These are phyloP conservation scores for Portevinia maculata DNA, from an alignment of 2,888 invertebrate species.

Conservation along the genomic window DNA sequence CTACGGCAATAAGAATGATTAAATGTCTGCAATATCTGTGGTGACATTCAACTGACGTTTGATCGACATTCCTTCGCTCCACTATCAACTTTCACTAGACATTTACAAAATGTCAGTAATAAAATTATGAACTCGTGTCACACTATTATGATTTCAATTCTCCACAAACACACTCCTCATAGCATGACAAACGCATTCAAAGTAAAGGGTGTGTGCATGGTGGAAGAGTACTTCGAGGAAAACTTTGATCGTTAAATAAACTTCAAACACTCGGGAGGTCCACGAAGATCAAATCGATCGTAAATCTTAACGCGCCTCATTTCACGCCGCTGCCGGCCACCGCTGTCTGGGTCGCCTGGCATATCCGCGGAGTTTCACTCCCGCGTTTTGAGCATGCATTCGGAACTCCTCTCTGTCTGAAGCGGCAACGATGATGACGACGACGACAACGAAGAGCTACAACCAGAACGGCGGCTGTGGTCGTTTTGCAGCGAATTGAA, in stretches of 20 bases:
- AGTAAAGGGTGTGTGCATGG: conserved; percentile 43
- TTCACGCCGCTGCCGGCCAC: conserved; percentile 43
- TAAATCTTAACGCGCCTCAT: conserved; percentile 68
- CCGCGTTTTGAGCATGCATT: conserved; percentile 67
- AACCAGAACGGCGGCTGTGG: conserved; percentile 8
- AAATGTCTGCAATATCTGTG: too few relatives aligned
- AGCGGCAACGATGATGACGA: conserved; percentile 60
- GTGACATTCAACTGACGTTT: too few relatives aligned
- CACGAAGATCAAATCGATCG: conserved; percentile 73
- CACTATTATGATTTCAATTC: conserved; percentile 28
- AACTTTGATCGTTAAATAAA: conserved; percentile 64
- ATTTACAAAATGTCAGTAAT: conserved; percentile 20
- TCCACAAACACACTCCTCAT: not conserved
- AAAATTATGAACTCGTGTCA: conserved; percentile 53
- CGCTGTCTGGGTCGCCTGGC: conserved; percentile 10
- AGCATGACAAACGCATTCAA: not conserved
- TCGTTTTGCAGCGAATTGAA: conserved; percentile 10
- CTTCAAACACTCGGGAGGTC: conserved; percentile 69
- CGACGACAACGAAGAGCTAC: conserved; percentile 26
- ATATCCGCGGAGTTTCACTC: conserved; percentile 59
- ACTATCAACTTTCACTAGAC: not conserved
- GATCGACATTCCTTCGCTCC: too few relatives aligned
- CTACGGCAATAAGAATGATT: too few relatives aligned
- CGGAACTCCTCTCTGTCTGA: conserved; percentile 67
- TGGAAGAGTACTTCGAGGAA: conserved; percentile 35